Evolutionary conservation across 1,140 invertebrate species (phyloP).

Genomic region (Pseudomyrmex sp.): DNA sequence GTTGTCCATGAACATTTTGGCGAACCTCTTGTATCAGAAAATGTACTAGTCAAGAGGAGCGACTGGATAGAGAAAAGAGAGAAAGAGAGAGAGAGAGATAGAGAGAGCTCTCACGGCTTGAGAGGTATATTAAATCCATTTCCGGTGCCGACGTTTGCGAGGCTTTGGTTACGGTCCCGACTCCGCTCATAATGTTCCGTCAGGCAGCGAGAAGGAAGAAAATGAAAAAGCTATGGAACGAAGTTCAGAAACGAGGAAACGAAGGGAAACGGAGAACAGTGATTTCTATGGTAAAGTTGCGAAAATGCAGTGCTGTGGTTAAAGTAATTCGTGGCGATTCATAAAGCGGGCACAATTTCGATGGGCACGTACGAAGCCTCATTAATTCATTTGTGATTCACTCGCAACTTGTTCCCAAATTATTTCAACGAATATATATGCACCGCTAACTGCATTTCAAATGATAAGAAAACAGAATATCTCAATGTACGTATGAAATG

Average conservation of each 20-base stretch:
- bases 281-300: slow-evolving; percentile 23
- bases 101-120: background rate
- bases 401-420: background rate
- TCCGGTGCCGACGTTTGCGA: slow-evolving; percentile 53
- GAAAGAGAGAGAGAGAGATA: background rate
- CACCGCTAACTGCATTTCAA: background rate
- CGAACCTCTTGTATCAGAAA: slow-evolving; percentile 4
- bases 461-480: background rate
- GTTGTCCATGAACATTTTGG: slow-evolving; percentile 10
- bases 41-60: slow-evolving; percentile 1
- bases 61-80: background rate
- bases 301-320: background rate
- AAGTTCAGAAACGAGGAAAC: slow-evolving; percentile 30
- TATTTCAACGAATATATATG: background rate
- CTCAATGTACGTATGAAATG: background rate
- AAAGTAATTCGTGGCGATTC: slow-evolving; percentile 26
- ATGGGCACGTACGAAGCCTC: slow-evolving; percentile 8
- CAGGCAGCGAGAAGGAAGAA: slow-evolving; percentile 43
- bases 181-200: slow-evolving; percentile 43
- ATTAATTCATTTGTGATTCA: slow-evolving; percentile 32
- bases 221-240: slow-evolving; percentile 50
- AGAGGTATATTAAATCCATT: slow-evolving; percentile 69
- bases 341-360: background rate
- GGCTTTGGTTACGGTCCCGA: slow-evolving; percentile 50
- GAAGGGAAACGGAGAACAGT: slow-evolving; percentile 3